A percentile compares a stretch with the other conserved stretches of the same genome.
Conservation (phyloP, 1,140 invertebrate species). For the Samia ricini region DNA sequence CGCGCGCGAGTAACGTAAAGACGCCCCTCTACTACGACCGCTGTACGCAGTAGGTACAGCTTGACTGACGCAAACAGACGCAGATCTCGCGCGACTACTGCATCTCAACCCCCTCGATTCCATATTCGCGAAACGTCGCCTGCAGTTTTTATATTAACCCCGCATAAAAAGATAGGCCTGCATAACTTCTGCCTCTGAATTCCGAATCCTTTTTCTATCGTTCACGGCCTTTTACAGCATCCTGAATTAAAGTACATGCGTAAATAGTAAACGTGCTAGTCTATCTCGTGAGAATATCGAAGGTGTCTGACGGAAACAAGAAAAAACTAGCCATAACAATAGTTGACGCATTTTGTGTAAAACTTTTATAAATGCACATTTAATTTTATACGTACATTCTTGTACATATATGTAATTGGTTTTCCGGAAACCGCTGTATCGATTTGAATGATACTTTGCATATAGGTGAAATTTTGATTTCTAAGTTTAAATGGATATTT, state of each 20-base stretch:
- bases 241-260: conserved; percentile 54
- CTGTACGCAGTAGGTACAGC: conserved; percentile 58
- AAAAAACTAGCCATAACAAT: not conserved
- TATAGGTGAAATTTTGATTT: too few species aligned
- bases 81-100: conserved; percentile 33
- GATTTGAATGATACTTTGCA: too few species aligned
- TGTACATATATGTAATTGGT: too few species aligned
- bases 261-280: conserved; percentile 42
- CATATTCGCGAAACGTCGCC: conserved; percentile 21
- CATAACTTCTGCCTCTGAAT: conserved; percentile 34
- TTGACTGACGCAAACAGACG: conserved; percentile 57
- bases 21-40: conserved; percentile 60
- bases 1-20: conserved; percentile 30
- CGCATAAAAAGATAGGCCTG: conserved; percentile 28
- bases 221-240: conserved; percentile 55
- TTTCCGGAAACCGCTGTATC: too few species aligned
- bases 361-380: too few species aligned
- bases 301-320: not conserved
- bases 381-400: too few species aligned
- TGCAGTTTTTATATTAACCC: conserved; percentile 34
- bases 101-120: conserved; percentile 50
- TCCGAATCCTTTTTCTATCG: conserved; percentile 58
- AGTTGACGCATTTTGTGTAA: not conserved
- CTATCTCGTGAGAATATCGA: conserved; percentile 49
- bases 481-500: too few species aligned